Evolutionary conservation across 1,140 invertebrate genomes (phyloP).

Genomic region (Schlechtendalia chinensis): DNA sequence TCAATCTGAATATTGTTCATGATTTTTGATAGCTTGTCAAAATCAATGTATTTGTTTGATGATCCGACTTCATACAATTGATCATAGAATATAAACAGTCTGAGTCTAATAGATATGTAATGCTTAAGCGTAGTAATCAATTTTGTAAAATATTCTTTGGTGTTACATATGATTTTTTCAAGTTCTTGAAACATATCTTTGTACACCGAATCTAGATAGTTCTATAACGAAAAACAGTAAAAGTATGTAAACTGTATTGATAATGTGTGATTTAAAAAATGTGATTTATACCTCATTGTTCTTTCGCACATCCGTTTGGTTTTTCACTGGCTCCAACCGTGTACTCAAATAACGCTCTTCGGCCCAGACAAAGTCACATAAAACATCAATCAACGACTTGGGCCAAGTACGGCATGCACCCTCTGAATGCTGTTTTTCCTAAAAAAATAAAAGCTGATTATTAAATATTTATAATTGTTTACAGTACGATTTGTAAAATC

Average conservation of each 20-base stretch:
- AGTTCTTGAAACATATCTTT: constrained; percentile 35
- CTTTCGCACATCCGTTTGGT: constrained; percentile 29
- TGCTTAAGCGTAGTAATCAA: constrained; percentile 15
- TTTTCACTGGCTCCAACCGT: constrained; percentile 21
- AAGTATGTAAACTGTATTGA: background rate
- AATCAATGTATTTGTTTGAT: constrained; percentile 21
- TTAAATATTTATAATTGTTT: too few species aligned
- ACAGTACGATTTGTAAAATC: background rate
- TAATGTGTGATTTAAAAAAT: background rate
- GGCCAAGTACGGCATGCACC: background rate
- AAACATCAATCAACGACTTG: constrained; percentile 26
- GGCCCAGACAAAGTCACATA: constrained; percentile 40
- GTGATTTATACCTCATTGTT: constrained; percentile 11
- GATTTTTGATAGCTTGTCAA: background rate
- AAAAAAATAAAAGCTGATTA: background rate
- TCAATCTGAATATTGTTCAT: constrained; percentile 4
- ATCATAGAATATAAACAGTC: constrained; percentile 34
- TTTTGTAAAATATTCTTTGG: background rate
- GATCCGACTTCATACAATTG: constrained; percentile 17
- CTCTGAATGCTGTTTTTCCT: constrained; percentile 19
- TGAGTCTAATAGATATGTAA: constrained; percentile 27
- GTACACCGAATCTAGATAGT: constrained; percentile 32
- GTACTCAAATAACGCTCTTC: constrained; percentile 33
- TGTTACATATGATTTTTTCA: constrained; percentile 3
- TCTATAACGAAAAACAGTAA: constrained; percentile 8